phyloP scores from a whole-genome alignment of 2,113 vertebrate species.

The Symphodus melops region DNA sequence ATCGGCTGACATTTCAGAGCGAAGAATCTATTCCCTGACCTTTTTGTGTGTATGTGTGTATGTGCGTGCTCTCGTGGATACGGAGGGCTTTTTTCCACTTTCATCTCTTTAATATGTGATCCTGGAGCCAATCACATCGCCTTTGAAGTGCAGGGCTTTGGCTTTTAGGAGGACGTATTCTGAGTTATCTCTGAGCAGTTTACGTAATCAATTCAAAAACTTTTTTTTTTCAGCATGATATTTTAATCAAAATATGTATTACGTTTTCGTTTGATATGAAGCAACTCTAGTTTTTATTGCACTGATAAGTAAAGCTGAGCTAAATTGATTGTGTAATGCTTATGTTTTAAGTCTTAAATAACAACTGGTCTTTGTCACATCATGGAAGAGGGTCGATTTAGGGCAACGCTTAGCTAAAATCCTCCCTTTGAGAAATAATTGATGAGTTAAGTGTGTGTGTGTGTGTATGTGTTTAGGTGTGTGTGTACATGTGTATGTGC shows the following conservation, averaged over 20 bases:
- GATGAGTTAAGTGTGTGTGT: slow-evolving; percentile 52
- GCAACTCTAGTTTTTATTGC: background rate
- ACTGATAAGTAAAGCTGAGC: background rate
- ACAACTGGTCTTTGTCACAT: slow-evolving; percentile 32
- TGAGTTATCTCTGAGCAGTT: background rate
- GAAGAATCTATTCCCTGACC: slow-evolving; percentile 79
- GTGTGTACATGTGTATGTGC: slow-evolving; percentile 18
- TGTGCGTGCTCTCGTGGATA: slow-evolving; percentile 64
- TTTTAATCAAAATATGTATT: background rate
- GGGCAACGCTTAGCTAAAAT: slow-evolving; percentile 54
- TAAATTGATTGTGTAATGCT: background rate
- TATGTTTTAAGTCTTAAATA: slow-evolving; percentile 48
- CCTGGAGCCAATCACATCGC: slow-evolving; percentile 37
- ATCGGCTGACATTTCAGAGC: slow-evolving; percentile 79
- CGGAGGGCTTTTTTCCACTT: slow-evolving; percentile 57
- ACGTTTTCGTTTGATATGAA: background rate
- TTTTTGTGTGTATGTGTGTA: slow-evolving; percentile 73
- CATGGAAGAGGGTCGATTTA: slow-evolving; percentile 49
- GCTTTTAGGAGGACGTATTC: background rate
- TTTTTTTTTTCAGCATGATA: background rate
- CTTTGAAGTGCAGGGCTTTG: slow-evolving; percentile 35
- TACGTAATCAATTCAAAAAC: background rate
- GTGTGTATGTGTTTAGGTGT: slow-evolving; percentile 19
- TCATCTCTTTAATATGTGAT: slow-evolving; percentile 70
- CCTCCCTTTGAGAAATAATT: slow-evolving; percentile 76